Percentiles rank a stretch among this genome's conserved stretches.
Evolutionary conservation across 2,797 vertebrate species (phyloP).

Genomic region (Anableps anableps): DNA sequence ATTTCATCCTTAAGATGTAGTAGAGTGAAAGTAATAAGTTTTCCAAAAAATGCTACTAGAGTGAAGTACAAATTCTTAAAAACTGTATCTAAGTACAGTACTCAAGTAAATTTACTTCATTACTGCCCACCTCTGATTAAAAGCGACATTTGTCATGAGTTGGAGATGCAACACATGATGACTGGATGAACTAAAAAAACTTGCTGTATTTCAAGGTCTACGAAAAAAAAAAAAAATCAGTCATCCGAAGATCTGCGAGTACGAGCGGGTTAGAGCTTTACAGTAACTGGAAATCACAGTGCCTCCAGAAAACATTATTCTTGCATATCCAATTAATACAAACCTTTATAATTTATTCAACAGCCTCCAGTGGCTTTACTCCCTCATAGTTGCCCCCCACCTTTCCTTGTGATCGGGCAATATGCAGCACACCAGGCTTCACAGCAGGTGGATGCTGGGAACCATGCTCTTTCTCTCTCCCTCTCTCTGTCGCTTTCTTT

Average conservation of each 20-base stretch:
- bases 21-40: too few relatives aligned
- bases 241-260: neutral
- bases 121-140: too few relatives aligned
- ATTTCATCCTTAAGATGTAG: too few relatives aligned
- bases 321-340: conserved; percentile 17
- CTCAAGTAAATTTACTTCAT: too few relatives aligned
- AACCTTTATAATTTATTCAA: conserved; percentile 26
- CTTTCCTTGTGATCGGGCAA: conserved; percentile 52
- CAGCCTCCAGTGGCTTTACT: conserved; percentile 11
- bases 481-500: neutral
- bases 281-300: neutral
- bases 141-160: neutral
- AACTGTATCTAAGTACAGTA: too few relatives aligned
- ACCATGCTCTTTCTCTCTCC: conserved; percentile 32
- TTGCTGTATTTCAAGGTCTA: neutral
- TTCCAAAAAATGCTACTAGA: too few relatives aligned
- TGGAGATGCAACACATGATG: neutral
- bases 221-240: neutral
- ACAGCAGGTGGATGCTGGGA: conserved; percentile 52
- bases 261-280: neutral
- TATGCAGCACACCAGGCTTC: conserved; percentile 7
- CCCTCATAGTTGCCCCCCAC: conserved; percentile 3
- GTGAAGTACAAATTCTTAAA: too few relatives aligned
- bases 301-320: neutral
- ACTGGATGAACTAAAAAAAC: neutral